phyloP scores from a whole-genome alignment of 2,888 invertebrate genomes.

The Tiliacea citrago region DNA sequence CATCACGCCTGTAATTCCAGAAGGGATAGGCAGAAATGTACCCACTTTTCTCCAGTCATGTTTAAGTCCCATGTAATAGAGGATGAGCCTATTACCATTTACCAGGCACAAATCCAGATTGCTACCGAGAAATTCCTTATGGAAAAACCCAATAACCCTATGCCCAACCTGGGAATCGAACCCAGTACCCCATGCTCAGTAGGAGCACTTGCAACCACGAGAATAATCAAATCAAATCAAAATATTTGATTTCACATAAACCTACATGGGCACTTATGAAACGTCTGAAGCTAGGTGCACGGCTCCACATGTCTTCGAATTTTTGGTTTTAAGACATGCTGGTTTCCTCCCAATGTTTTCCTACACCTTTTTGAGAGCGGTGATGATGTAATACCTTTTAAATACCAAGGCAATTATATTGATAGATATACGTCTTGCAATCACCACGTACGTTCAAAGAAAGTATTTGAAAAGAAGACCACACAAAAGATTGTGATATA shows the following conservation, averaged over 20 bases:
- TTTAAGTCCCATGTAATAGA: neutral
- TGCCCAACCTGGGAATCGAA: neutral
- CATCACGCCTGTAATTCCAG: too few species aligned
- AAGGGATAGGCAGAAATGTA: neutral
- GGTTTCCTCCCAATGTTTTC: too few species aligned
- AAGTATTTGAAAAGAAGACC: constrained; percentile 29
- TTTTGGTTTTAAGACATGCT: too few species aligned
- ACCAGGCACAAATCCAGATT: neutral
- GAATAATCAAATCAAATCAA: too few species aligned
- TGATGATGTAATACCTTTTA: constrained; percentile 3
- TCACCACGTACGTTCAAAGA: constrained; percentile 19
- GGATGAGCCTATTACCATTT: neutral
- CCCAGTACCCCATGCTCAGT: too few species aligned
- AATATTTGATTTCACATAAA: too few species aligned
- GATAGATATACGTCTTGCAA: constrained; percentile 19
- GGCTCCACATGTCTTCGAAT: too few species aligned
- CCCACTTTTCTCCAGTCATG: neutral
- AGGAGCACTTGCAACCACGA: too few species aligned
- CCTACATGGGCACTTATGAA: too few species aligned
- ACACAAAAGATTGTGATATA: constrained; percentile 17
- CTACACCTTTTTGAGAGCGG: too few species aligned
- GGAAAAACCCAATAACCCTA: neutral
- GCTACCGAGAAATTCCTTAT: neutral
- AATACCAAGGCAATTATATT: constrained; percentile 32
- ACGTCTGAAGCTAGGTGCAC: too few species aligned